Evolutionary conservation across 2,888 invertebrate species (phyloP).

Genomic region (Drosophila prostipennis): DNA sequence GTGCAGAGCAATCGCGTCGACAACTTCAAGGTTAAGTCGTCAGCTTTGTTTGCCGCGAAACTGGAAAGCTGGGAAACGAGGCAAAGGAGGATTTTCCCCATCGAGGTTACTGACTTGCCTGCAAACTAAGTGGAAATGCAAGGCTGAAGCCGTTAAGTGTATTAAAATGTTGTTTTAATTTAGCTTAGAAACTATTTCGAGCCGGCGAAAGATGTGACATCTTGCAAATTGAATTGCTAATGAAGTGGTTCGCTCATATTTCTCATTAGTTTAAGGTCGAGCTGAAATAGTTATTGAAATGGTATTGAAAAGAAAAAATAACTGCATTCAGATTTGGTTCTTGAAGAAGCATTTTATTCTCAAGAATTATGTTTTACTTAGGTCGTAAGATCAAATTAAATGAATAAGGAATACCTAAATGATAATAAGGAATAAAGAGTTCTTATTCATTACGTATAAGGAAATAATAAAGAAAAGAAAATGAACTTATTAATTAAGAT

Average conservation of each 20-base stretch:
- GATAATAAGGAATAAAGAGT: too few relatives aligned
- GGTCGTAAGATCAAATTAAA: too few relatives aligned
- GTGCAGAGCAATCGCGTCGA: constrained; percentile 34
- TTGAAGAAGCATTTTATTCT: too few relatives aligned
- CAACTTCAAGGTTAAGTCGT: constrained; percentile 68
- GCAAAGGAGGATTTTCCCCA: constrained; percentile 21
- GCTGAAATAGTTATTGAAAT: neutral
- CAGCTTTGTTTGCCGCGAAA: constrained; percentile 36
- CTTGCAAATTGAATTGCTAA: constrained; percentile 28
- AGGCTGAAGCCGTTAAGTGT: constrained; percentile 42
- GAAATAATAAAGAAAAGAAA: too few relatives aligned
- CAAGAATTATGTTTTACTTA: too few relatives aligned
- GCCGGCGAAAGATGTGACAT: constrained; percentile 14
- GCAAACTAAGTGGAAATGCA: constrained; percentile 32
- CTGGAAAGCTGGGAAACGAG: constrained; percentile 4
- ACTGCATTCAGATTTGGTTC: neutral
- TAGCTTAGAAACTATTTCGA: constrained; percentile 29
- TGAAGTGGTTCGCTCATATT: constrained; percentile 10
- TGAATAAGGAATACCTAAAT: too few relatives aligned
- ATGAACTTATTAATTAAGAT: too few relatives aligned
- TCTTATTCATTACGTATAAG: too few relatives aligned
- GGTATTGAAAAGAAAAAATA: neutral
- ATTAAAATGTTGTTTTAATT: constrained; percentile 47
- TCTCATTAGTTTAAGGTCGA: constrained; percentile 8
- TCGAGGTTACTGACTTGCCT: constrained; percentile 35